Base-by-base conservation (phyloP, 1,140 invertebrate species). In the Drosophila tani region DNA sequence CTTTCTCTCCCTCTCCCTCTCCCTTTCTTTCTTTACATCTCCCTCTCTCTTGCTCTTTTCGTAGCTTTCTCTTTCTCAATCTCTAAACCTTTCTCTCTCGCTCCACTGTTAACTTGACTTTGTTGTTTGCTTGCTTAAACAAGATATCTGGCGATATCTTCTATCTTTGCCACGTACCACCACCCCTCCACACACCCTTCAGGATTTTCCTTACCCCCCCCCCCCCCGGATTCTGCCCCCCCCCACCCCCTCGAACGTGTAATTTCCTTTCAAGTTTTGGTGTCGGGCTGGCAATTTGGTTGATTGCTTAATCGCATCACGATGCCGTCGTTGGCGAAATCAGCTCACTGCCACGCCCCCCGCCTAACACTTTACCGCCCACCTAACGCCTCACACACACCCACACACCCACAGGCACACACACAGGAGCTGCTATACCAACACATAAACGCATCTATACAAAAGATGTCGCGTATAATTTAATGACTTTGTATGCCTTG, bases 401-500 rank as follows among this genome's bases (percentile, higher is more conserved):
- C 55, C 27, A 43, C 15, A 35, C 29, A 29, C 32, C 21, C 24
- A 49, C 68, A n/a, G n/a, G n/a, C n/a, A 51, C 38, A 32, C 9
- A 62, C 53, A 63, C 19, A 24, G n/a, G 45, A 1, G 40, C 15
- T n/a, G 3, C 3, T 17, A 45, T 9, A 46, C n/a, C 47, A 60
- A 45, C 60, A 32, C 71, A n/a, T n/a, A 29, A 75, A 66, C 60
- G 55, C 73, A 76, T 76, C 62, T 50, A 67, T 67, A 78, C 84
- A 88, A 88, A 88, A 88, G 84, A 88, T 90, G 85, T 90, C 85
- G 85, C 85, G 82, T 90, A 90, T 90, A 90, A 90, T 90, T 90
- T 90, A 90, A 90, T 90, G 86, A 90, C 86, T 90, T 90, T 90
- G 82, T 90, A 90, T 90, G 86, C 87, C 79, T 90, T 91, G 86